Evolutionary conservation across 2,797 vertebrate genomes (phyloP).

Genomic region (Fistularia commersonii): DNA sequence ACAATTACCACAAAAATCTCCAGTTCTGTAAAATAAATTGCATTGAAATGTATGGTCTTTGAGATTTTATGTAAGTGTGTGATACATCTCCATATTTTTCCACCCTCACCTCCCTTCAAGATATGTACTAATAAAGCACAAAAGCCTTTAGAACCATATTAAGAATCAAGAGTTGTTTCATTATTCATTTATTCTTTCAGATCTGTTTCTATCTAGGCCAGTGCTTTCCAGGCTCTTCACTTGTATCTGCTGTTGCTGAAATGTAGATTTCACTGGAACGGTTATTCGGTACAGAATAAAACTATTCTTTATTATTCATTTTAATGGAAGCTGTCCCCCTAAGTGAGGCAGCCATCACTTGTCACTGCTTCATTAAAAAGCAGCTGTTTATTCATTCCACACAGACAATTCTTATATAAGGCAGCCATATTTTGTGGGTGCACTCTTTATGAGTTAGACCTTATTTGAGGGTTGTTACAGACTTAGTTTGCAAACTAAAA

Average conservation of each 20-base stretch:
- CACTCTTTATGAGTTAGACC: background rate
- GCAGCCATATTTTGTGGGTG: slow-evolving; percentile 1
- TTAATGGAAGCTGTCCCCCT: slow-evolving; percentile 43
- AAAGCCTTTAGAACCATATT: slow-evolving; percentile 45
- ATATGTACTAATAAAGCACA: slow-evolving; percentile 41
- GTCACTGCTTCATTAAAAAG: slow-evolving; percentile 32
- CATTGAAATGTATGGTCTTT: too few relatives aligned
- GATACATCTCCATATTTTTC: slow-evolving; percentile 2
- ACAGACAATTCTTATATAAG: slow-evolving; percentile 1
- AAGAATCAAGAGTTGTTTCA: slow-evolving; percentile 50
- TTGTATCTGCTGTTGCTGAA: slow-evolving; percentile 48
- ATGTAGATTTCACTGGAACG: slow-evolving; percentile 49
- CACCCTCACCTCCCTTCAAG: slow-evolving; percentile 24
- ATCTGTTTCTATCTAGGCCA: slow-evolving; percentile 68
- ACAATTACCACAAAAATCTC: too few relatives aligned
- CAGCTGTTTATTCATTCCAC: slow-evolving; percentile 27
- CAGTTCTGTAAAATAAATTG: too few relatives aligned
- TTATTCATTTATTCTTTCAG: slow-evolving; percentile 74
- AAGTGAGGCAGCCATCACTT: slow-evolving; percentile 15
- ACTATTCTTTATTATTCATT: slow-evolving; percentile 54
- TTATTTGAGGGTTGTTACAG: too few relatives aligned
- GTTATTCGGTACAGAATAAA: slow-evolving; percentile 48
- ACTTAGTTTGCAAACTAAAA: too few relatives aligned
- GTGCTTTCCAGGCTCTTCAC: slow-evolving; percentile 56
- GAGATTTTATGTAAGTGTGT: too few relatives aligned